phyloP scores from a whole-genome alignment of 2,888 invertebrate species.

The Galeruca laticollis region DNA sequence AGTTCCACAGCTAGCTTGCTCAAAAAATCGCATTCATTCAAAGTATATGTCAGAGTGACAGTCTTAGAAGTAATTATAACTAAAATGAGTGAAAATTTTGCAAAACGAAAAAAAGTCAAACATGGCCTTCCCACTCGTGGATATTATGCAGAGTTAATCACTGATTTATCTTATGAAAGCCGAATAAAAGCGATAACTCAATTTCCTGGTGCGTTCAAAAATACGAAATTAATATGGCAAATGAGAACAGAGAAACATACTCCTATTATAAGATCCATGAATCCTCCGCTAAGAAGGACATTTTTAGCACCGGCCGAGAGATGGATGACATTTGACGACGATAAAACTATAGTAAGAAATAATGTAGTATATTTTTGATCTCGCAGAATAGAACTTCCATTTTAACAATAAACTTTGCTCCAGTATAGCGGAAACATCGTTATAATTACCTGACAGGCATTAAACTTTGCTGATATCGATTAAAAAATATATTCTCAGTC shows the following conservation, averaged over 20 bases:
- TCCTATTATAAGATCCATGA: constrained; percentile 69
- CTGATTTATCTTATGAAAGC: constrained; percentile 67
- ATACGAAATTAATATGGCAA: constrained; percentile 68
- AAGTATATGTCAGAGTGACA: constrained; percentile 1
- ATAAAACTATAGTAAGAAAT: constrained; percentile 72
- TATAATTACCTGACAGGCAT: too few species aligned
- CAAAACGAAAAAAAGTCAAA: constrained; percentile 17
- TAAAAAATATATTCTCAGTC: too few species aligned
- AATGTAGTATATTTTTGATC: too few species aligned
- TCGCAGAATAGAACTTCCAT: too few species aligned
- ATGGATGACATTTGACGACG: constrained; percentile 75
- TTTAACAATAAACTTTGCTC: too few species aligned
- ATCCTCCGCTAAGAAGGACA: constrained; percentile 66
- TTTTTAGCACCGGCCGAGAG: constrained; percentile 73
- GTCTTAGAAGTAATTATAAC: background rate
- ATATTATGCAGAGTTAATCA: constrained; percentile 74
- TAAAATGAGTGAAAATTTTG: background rate
- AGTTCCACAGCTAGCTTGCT: too few species aligned
- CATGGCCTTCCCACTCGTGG: constrained; percentile 62
- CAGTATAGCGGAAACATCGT: too few species aligned
- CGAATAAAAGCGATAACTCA: constrained; percentile 54
- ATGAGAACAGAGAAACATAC: constrained; percentile 72
- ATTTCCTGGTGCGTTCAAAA: constrained; percentile 65
- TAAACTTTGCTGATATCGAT: too few species aligned
- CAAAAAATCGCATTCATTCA: too few species aligned